Percentiles rank a stretch among this genome's conserved stretches.
These are phyloP conservation scores for Hydropsyche betteni DNA, from an alignment of 2,888 invertebrate species.

Conservation along the genomic window DNA sequence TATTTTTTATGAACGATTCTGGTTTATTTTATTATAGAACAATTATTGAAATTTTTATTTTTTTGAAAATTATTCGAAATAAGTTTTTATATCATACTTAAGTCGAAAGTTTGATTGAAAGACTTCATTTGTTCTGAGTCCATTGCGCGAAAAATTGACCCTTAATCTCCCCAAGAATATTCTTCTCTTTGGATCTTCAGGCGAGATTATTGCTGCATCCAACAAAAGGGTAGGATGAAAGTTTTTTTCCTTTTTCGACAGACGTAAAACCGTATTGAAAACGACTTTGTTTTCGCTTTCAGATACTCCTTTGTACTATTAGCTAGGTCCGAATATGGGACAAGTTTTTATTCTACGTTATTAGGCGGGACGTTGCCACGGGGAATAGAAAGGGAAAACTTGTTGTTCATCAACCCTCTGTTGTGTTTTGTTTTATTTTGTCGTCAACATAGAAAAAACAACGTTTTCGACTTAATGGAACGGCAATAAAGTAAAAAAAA, in stretches of 20 bases:
- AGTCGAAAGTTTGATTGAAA: too few relatives aligned
- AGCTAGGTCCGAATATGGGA: slow-evolving; percentile 23
- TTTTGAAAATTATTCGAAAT: too few relatives aligned
- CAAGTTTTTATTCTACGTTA: slow-evolving; percentile 22
- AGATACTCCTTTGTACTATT: slow-evolving; percentile 8
- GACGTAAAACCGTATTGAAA: slow-evolving; percentile 23
- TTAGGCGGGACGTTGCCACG: background rate
- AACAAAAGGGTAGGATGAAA: background rate
- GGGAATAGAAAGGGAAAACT: background rate
- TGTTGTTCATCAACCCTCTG: slow-evolving; percentile 15
- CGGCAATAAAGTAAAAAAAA: slow-evolving; percentile 15
- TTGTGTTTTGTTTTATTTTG: background rate
- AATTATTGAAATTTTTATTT: too few relatives aligned
- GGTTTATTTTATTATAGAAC: too few relatives aligned
- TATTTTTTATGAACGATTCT: too few relatives aligned
- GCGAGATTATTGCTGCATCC: slow-evolving; percentile 17
- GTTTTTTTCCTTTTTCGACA: background rate
- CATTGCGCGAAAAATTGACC: slow-evolving; percentile 45
- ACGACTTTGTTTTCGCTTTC: slow-evolving; percentile 17
- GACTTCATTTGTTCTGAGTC: slow-evolving; percentile 42
- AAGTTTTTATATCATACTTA: too few relatives aligned
- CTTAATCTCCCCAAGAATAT: slow-evolving; percentile 41
- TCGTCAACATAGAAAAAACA: background rate
- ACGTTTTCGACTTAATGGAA: slow-evolving; percentile 21
- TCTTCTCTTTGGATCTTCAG: slow-evolving; percentile 21